These are phyloP conservation scores for Cephus rjabovi DNA, from an alignment of 2,888 invertebrate genomes.

Conservation along the genomic window DNA sequence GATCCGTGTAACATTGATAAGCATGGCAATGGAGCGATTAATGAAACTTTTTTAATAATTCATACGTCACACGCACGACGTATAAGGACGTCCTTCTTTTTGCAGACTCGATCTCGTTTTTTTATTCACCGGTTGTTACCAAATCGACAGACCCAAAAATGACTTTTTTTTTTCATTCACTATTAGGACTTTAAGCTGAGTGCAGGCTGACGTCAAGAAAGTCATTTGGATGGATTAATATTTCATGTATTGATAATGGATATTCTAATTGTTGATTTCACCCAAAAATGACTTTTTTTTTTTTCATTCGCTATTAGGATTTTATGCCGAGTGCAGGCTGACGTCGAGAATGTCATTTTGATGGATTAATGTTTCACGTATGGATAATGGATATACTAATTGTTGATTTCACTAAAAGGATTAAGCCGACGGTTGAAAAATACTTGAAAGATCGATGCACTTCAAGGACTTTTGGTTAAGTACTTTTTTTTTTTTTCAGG, in stretches of 20 bases:
- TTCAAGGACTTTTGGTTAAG: too few relatives aligned
- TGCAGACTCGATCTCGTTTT: background rate
- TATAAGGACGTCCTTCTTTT: background rate
- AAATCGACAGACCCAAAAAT: background rate
- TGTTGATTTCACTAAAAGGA: background rate
- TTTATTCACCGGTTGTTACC: background rate
- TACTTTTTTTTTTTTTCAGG: too few relatives aligned
- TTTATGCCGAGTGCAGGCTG: too few relatives aligned
- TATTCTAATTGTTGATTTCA: background rate
- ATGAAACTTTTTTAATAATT: background rate
- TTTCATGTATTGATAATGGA: background rate
- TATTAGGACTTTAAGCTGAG: background rate
- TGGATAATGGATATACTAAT: too few relatives aligned
- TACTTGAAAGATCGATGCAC: too few relatives aligned
- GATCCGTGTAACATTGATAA: background rate
- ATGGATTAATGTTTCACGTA: too few relatives aligned
- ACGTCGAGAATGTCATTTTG: too few relatives aligned
- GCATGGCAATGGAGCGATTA: background rate
- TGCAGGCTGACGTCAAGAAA: background rate
- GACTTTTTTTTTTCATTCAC: background rate
- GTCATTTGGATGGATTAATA: background rate
- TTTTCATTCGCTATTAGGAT: too few relatives aligned
- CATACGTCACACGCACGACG: too few relatives aligned
- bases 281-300: too few relatives aligned
- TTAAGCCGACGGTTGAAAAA: too few relatives aligned